A percentile compares a stretch with the other conserved stretches of the same genome.
Evolutionary conservation across 2,113 vertebrate species (phyloP).

Genomic region (Ailuropoda melanoleuca): DNA sequence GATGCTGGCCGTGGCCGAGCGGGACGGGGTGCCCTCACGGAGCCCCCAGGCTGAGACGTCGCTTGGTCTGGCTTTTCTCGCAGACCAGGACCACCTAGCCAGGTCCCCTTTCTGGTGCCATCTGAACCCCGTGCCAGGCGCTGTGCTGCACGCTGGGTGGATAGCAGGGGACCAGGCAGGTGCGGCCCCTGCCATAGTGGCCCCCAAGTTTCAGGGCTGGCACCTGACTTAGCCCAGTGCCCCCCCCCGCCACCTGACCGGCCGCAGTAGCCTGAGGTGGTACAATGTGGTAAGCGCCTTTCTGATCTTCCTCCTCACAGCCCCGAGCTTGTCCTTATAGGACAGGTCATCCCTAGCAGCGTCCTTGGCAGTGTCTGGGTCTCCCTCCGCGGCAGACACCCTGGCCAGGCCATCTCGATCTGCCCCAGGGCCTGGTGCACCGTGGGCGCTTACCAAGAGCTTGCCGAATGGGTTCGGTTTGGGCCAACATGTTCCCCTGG

Average conservation of each 20-base stretch:
- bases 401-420: background rate
- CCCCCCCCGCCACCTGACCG: too few relatives aligned
- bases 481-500: background rate
- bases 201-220: background rate
- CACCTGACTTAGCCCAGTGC: background rate
- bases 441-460: background rate
- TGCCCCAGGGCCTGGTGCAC: background rate
- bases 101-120: background rate
- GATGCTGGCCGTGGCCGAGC: background rate
- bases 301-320: too few relatives aligned
- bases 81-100: background rate
- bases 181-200: fast-evolving
- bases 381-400: too few relatives aligned
- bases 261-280: background rate
- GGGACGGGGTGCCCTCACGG: fast-evolving
- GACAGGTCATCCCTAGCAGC: too few relatives aligned
- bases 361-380: too few relatives aligned
- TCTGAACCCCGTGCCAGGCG: background rate
- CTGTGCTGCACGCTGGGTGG: background rate
- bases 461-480: too few relatives aligned
- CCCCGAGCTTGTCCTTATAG: too few relatives aligned
- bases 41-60: background rate
- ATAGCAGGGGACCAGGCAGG: background rate
- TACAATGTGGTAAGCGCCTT: fast-evolving
- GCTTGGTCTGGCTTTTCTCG: background rate